Evolutionary conservation across 1,140 invertebrate genomes (phyloP).

Genomic region (Pseudomyrmex dendroicus): DNA sequence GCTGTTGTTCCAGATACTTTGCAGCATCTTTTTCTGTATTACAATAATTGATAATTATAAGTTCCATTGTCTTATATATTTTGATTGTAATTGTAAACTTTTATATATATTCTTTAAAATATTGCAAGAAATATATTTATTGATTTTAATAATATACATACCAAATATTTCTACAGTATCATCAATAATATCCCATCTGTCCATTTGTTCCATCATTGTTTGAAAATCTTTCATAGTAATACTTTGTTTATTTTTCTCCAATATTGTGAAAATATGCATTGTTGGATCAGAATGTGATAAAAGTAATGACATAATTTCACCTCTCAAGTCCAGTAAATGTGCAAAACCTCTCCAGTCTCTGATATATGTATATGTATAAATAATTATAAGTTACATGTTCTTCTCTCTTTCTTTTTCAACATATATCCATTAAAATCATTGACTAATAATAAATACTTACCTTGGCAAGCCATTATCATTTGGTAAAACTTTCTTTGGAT

Average conservation of each 20-base stretch:
- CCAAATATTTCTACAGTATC: constrained; percentile 86
- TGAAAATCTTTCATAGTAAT: constrained; percentile 85
- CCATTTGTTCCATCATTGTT: constrained; percentile 86
- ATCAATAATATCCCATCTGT: constrained; percentile 89
- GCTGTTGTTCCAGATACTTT: constrained; percentile 74
- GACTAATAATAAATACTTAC: constrained; percentile 76
- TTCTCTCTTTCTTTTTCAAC: constrained; percentile 18
- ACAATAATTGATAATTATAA: constrained; percentile 2
- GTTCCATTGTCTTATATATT: too few species aligned
- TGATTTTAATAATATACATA: constrained; percentile 77
- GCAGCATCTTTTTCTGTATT: constrained; percentile 81
- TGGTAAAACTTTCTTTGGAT: constrained; percentile 87
- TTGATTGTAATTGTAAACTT: constrained; percentile 16
- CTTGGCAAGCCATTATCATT: constrained; percentile 86
- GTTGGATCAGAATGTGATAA: constrained; percentile 85
- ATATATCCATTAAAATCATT: neutral
- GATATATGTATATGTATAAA: constrained; percentile 61
- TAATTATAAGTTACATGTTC: constrained; percentile 34
- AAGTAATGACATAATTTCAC: constrained; percentile 84
- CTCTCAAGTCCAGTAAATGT: constrained; percentile 84
- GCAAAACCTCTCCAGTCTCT: constrained; percentile 90
- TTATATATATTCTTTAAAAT: constrained; percentile 15
- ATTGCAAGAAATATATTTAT: neutral
- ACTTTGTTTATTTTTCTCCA: constrained; percentile 81
- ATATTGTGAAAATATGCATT: constrained; percentile 84